These are phyloP conservation scores for Manis javanica DNA, from an alignment of 2,797 vertebrate genomes.

Conservation along the genomic window DNA sequence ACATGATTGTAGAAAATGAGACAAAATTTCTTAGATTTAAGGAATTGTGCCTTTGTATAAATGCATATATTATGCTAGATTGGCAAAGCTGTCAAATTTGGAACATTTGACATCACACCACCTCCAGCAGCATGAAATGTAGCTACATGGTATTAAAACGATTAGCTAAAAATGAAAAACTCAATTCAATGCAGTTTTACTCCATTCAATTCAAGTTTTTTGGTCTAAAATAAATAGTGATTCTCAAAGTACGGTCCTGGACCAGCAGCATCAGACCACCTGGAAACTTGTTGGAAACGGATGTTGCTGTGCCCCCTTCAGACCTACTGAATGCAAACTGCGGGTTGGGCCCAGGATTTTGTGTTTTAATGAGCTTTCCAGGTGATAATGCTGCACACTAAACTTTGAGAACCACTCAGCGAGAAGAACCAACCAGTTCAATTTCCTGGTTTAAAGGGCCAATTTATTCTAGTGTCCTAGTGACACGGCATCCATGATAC, in stretches of 20 bases:
- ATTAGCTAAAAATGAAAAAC: background rate
- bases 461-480: background rate
- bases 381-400: background rate
- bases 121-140: background rate
- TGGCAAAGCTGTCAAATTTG: background rate
- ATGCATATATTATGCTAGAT: too few relatives aligned
- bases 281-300: background rate
- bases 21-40: background rate
- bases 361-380: background rate
- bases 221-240: background rate
- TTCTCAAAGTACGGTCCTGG: background rate
- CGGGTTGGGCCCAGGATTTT: too few relatives aligned
- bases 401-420: background rate
- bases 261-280: background rate
- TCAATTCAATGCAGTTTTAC: background rate
- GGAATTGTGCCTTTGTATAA: background rate
- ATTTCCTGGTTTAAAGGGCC: background rate
- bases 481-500: background rate
- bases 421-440: background rate
- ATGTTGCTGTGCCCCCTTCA: background rate
- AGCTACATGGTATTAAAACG: rapidly evolving
- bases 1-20: background rate
- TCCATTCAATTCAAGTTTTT: background rate
- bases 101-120: background rate
- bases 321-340: background rate